These are phyloP conservation scores for Rhynchomys soricoides DNA, from an alignment of 2,113 vertebrate species.

Conservation along the genomic window DNA sequence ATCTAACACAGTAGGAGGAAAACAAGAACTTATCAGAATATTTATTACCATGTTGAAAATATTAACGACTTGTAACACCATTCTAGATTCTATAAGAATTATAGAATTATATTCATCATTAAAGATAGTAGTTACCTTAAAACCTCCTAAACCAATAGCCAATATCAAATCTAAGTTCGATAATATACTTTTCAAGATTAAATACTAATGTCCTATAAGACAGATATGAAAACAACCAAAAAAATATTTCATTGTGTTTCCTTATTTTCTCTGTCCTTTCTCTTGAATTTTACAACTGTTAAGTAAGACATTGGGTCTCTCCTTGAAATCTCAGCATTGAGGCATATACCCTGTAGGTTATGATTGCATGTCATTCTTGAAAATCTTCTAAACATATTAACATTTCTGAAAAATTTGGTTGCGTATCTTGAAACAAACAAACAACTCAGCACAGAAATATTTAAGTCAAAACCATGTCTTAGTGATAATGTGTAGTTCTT, in stretches of 20 bases:
- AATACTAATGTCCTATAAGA: not conserved
- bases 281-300: not conserved
- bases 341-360: not conserved
- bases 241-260: not conserved
- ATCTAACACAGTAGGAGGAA: not conserved
- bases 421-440: not conserved
- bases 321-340: not conserved
- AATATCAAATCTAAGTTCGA: not conserved
- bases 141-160: not conserved
- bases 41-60: conserved; percentile 13
- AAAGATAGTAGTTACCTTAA: not conserved
- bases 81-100: not conserved
- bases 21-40: conserved; percentile 24
- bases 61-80: not conserved
- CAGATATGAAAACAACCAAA: too few species aligned
- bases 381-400: not conserved
- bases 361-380: not conserved
- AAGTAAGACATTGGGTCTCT: not conserved
- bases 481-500: not conserved
- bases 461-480: not conserved
- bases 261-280: not conserved
- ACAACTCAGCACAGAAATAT: not conserved
- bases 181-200: conserved; percentile 3
- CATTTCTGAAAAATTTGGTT: not conserved
- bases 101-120: too few species aligned